A percentile compares a stretch with the other conserved stretches of the same genome.
Conservation (phyloP, 2,113 vertebrate genomes). For the Sakesphorus luctuosus region DNA sequence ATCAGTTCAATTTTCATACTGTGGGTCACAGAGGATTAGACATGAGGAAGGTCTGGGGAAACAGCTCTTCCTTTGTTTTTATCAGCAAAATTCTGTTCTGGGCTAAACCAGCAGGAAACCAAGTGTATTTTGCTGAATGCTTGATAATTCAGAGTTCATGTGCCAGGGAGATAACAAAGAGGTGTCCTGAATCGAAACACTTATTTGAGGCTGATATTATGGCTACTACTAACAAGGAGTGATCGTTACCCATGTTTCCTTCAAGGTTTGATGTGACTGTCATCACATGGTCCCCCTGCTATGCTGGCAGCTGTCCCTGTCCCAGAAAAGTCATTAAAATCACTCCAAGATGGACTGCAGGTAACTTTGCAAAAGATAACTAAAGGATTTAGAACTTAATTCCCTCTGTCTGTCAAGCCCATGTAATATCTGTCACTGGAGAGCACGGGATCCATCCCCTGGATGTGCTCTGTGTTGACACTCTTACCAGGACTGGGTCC, state of each 20-base stretch:
- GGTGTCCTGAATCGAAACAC: background rate
- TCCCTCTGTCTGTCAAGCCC: background rate
- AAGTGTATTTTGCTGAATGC: background rate
- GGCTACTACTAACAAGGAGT: background rate
- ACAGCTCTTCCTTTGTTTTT: constrained; percentile 26
- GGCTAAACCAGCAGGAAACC: background rate
- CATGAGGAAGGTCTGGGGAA: background rate
- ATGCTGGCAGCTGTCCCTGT: background rate
- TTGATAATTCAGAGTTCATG: background rate
- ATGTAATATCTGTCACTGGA: background rate
- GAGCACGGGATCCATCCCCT: background rate
- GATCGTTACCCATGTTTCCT: background rate
- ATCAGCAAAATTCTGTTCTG: constrained; percentile 21
- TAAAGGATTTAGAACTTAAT: background rate
- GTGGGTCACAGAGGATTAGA: constrained; percentile 39
- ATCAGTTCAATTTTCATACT: constrained; percentile 18
- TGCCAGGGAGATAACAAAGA: background rate
- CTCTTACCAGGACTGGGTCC: accelerated
- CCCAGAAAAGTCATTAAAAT: constrained; percentile 43
- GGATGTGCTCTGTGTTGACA: background rate
- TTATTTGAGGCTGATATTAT: background rate
- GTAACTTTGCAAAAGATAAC: background rate
- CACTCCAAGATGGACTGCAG: background rate
- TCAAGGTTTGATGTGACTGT: background rate
- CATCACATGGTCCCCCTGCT: background rate